Evolutionary conservation across 2,797 vertebrate genomes (phyloP).

Genomic region (Sebastes vulpes): DNA sequence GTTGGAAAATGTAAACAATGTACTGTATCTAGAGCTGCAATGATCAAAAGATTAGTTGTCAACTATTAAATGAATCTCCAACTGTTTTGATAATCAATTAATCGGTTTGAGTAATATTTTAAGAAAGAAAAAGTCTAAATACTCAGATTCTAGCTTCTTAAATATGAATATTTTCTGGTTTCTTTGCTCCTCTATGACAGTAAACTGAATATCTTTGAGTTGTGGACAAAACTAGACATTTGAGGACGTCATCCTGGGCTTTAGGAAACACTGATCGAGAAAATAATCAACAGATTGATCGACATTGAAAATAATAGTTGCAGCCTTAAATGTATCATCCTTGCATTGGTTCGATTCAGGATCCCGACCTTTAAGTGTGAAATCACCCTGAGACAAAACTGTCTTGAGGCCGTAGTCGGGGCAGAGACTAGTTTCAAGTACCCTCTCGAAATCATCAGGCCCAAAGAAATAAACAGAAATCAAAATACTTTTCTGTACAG

Average conservation of each 20-base stretch:
- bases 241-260: background rate
- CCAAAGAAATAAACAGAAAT: constrained; percentile 33
- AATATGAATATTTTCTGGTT: background rate
- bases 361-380: background rate
- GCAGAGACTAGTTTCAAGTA: background rate
- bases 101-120: background rate
- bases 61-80: background rate
- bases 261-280: background rate
- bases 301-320: no score
- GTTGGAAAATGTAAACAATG: background rate
- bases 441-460: background rate
- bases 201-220: background rate
- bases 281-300: background rate
- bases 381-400: background rate
- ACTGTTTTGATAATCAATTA: no score
- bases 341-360: background rate
- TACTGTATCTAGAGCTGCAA: background rate
- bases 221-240: background rate
- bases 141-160: background rate
- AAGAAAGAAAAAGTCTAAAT: background rate
- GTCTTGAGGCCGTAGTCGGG: background rate
- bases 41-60: background rate
- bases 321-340: background rate
- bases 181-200: background rate
- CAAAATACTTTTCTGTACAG: constrained; percentile 27